phyloP scores from a whole-genome alignment of 2,797 vertebrate genomes.

The Crotalus adamanteus region DNA sequence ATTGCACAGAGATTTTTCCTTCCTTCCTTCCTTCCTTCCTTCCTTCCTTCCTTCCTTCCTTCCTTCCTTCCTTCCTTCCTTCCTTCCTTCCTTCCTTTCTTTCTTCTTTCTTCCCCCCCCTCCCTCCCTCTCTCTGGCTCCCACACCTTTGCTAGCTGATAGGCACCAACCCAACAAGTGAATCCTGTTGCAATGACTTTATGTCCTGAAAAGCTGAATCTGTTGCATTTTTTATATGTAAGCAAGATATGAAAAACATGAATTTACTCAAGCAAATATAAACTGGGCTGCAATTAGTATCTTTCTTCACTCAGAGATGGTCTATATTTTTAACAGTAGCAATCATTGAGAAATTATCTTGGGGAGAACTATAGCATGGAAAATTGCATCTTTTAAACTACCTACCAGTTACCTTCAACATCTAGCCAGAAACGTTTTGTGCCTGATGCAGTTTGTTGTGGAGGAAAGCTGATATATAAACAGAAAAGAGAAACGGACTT shows the following conservation, averaged over 20 bases:
- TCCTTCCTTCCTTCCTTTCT: fast-evolving
- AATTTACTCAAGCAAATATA: background rate
- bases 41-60: no score
- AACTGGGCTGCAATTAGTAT: background rate
- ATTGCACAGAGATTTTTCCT: background rate
- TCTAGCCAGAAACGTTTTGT: background rate
- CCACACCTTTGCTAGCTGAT: background rate
- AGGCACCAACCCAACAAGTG: background rate
- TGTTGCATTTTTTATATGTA: background rate
- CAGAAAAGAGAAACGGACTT: background rate
- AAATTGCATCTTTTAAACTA: background rate
- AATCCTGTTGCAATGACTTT: background rate
- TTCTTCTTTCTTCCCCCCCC: no score
- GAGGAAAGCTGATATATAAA: background rate
- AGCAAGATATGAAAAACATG: background rate
- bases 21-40: no score
- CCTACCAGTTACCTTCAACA: background rate
- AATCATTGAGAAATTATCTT: background rate
- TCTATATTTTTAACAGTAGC: background rate
- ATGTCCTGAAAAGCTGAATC: background rate
- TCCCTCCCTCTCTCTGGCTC: background rate
- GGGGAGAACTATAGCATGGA: background rate
- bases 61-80: no score
- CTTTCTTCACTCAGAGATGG: background rate
- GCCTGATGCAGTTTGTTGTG: background rate